These are phyloP conservation scores for Pyxicephalus adspersus DNA, from an alignment of 2,113 vertebrate genomes.

Conservation along the genomic window DNA sequence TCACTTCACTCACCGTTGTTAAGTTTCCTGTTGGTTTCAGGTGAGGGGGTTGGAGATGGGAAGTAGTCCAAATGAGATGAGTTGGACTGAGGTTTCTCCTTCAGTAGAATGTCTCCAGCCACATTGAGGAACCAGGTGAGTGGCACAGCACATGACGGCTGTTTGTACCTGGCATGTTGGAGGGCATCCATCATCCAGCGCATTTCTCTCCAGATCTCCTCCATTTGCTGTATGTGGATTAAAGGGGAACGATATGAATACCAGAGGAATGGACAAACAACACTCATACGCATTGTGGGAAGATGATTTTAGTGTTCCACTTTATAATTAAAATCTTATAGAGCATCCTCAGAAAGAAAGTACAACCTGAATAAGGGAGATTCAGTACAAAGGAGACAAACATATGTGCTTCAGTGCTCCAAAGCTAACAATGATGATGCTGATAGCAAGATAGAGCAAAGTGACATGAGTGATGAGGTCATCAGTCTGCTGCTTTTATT, in stretches of 20 bases:
- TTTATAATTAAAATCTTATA: too few relatives aligned
- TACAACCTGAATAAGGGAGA: too few relatives aligned
- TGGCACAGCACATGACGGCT: constrained; percentile 79
- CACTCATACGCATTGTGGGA: too few relatives aligned
- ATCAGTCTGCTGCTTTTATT: too few relatives aligned
- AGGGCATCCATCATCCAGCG: constrained; percentile 91
- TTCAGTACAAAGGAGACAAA: too few relatives aligned
- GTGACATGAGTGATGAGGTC: too few relatives aligned
- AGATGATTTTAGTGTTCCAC: too few relatives aligned
- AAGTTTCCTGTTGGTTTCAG: constrained; percentile 76
- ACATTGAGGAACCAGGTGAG: constrained; percentile 80
- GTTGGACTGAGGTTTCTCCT: constrained; percentile 75
- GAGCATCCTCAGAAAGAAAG: too few relatives aligned
- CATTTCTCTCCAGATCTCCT: constrained; percentile 88
- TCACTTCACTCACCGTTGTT: constrained; percentile 69
- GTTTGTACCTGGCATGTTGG: constrained; percentile 89
- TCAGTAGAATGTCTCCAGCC: constrained; percentile 63
- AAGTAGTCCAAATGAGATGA: constrained; percentile 82
- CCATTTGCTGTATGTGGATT: constrained; percentile 79
- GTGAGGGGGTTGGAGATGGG: constrained; percentile 81
- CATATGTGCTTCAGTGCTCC: too few relatives aligned
- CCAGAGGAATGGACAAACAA: too few relatives aligned
- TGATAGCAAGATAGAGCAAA: too few relatives aligned
- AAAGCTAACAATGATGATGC: too few relatives aligned
- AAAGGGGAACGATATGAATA: not conserved